Percentiles rank a stretch among this genome's conserved stretches.
These are phyloP conservation scores for Latrodectus elegans DNA, from an alignment of 2,888 invertebrate species.

Conservation along the genomic window DNA sequence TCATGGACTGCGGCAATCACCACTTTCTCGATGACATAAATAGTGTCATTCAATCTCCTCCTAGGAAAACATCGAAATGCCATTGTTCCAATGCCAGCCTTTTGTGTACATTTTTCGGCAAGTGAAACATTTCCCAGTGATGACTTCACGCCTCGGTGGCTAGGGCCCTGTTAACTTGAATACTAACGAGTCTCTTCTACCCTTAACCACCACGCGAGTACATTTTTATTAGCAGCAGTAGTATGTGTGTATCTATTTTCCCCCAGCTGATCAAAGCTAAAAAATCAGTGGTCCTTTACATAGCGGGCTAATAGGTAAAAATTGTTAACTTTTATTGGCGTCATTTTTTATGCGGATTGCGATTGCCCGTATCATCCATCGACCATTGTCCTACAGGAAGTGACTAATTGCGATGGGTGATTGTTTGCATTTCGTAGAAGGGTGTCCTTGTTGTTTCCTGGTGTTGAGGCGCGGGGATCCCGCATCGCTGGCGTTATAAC, in stretches of 20 bases:
- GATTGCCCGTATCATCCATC: constrained; percentile 16
- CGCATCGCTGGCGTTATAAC: constrained; percentile 8
- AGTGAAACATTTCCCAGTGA: neutral
- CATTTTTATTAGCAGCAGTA: neutral
- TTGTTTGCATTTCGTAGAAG: constrained; percentile 6
- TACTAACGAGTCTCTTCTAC: constrained; percentile 34
- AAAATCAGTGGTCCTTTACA: constrained; percentile 22
- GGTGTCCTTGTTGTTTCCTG: constrained; percentile 50
- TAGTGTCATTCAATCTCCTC: neutral
- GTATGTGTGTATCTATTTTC: neutral
- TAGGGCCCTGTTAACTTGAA: constrained; percentile 12
- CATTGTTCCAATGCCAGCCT: neutral
- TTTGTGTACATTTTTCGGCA: neutral
- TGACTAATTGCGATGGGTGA: constrained; percentile 54
- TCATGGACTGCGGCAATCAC: neutral
- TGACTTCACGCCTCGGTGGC: constrained; percentile 44
- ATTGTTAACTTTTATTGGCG: constrained; percentile 16
- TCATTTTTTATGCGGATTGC: constrained; percentile 7
- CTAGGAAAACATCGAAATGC: neutral
- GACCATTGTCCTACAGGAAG: constrained; percentile 63
- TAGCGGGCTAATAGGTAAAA: constrained; percentile 3
- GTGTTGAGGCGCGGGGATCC: neutral
- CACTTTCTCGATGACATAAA: neutral
- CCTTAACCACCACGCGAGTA: too few species aligned
- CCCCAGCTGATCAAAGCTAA: constrained; percentile 18